Percentiles rank a stretch among this genome's conserved stretches.
phyloP scores from a whole-genome alignment of 2,113 vertebrate genomes.

The Motacilla alba region DNA sequence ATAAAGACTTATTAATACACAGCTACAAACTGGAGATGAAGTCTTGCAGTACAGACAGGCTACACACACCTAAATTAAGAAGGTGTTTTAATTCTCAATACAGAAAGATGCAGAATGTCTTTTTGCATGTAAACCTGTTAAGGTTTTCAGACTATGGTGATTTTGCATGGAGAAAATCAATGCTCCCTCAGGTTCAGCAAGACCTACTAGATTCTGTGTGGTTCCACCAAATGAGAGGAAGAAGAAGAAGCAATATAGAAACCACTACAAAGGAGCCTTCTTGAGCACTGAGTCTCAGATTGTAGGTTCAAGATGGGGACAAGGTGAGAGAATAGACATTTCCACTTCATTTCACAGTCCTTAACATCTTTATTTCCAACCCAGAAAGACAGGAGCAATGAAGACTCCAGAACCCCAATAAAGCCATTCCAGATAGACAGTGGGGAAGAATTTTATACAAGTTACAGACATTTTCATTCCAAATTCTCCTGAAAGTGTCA shows the following conservation, averaged over 20 bases:
- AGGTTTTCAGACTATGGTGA: not conserved
- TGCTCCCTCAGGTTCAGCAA: not conserved
- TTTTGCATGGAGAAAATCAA: not conserved
- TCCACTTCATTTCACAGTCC: not conserved
- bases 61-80: not conserved
- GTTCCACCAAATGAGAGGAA: not conserved
- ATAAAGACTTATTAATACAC: not conserved
- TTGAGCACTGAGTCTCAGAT: not conserved
- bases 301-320: not conserved
- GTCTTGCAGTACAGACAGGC: not conserved
- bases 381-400: not conserved
- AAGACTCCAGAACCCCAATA: not conserved
- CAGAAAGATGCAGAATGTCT: not conserved
- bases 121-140: not conserved
- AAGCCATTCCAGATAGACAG: not conserved
- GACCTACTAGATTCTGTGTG: not conserved
- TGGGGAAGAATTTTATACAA: not conserved
- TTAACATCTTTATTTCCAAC: not conserved
- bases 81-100: not conserved
- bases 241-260: not conserved
- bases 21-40: not conserved
- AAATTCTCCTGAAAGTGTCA: not conserved
- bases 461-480: not conserved
- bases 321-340: not conserved
- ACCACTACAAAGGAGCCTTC: not conserved